Evolutionary conservation across 1,140 invertebrate species (phyloP).

Genomic region (Leptonema lineaticorne): DNA sequence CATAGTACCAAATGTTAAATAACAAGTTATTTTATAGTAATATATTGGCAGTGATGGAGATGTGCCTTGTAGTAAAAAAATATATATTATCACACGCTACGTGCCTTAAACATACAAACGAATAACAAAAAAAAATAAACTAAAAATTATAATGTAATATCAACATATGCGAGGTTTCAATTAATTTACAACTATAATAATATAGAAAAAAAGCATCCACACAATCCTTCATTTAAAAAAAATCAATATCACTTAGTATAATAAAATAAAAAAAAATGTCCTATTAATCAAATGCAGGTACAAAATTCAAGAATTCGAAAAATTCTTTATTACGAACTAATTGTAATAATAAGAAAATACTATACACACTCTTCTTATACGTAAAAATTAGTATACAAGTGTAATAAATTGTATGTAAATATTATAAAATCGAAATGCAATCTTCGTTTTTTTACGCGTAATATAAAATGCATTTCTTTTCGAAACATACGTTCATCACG

Average conservation of each 20-base stretch:
- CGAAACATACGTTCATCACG: too few species aligned
- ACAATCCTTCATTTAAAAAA: constrained; percentile 25
- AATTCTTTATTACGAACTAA: constrained; percentile 46
- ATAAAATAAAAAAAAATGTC: constrained; percentile 38
- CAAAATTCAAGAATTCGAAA: constrained; percentile 57
- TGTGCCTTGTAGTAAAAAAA: constrained; percentile 53
- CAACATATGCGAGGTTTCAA: constrained; percentile 7
- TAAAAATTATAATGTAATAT: constrained; percentile 16
- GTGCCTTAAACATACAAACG: constrained; percentile 1
- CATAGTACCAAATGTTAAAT: too few species aligned
- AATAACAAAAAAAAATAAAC: constrained; percentile 4
- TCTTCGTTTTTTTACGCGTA: too few species aligned
- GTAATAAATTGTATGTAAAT: too few species aligned
- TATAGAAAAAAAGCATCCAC: constrained; percentile 23
- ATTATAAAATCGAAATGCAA: too few species aligned
- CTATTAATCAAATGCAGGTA: constrained; percentile 60
- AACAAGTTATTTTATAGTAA: too few species aligned
- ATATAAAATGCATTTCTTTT: too few species aligned
- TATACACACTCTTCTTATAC: constrained; percentile 27
- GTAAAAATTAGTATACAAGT: too few species aligned
- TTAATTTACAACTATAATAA: constrained; percentile 7
- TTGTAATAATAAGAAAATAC: constrained; percentile 33
- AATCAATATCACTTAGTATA: constrained; percentile 39
- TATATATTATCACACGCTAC: constrained; percentile 27
- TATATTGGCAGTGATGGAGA: constrained; percentile 56